Evolutionary conservation across 2,113 vertebrate genomes (phyloP).

Genomic region (Alethe castanea): DNA sequence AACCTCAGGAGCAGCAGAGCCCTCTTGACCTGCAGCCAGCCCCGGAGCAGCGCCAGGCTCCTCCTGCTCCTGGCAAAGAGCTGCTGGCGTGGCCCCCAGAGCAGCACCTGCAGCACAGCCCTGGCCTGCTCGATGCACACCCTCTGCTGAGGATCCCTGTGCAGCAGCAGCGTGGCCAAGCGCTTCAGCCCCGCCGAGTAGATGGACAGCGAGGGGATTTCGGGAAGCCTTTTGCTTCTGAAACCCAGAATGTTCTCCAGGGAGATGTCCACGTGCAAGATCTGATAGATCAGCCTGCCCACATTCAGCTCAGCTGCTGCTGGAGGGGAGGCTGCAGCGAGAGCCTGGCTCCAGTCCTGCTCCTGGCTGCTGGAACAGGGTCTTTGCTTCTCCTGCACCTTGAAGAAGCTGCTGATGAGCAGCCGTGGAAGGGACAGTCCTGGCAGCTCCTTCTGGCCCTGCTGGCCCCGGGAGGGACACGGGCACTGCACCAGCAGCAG

Average conservation of each 20-base stretch:
- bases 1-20: conserved; percentile 77
- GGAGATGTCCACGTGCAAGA: conserved; percentile 55
- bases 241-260: not conserved
- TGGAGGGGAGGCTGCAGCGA: not conserved
- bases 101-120: conserved; percentile 75
- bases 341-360: not conserved
- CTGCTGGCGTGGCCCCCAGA: conserved; percentile 79
- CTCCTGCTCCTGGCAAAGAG: conserved; percentile 47
- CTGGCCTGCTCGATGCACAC: conserved; percentile 38
- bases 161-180: conserved; percentile 67
- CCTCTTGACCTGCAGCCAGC: conserved; percentile 71
- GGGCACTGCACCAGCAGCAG: conserved; percentile 70
- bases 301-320: conserved; percentile 63
- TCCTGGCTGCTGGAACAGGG: not conserved
- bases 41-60: conserved; percentile 5
- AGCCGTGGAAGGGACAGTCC: conserved; percentile 64
- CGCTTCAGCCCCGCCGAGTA: conserved; percentile 56
- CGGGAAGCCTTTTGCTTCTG: not conserved
- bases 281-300: conserved; percentile 65
- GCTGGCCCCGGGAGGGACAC: not conserved
- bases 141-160: conserved; percentile 4
- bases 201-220: conserved; percentile 32
- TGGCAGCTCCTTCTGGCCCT: not conserved
- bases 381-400: not conserved
- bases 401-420: conserved; percentile 65